Evolutionary conservation across 2,113 vertebrate species (phyloP).

Genomic region (Etia nguti): DNA sequence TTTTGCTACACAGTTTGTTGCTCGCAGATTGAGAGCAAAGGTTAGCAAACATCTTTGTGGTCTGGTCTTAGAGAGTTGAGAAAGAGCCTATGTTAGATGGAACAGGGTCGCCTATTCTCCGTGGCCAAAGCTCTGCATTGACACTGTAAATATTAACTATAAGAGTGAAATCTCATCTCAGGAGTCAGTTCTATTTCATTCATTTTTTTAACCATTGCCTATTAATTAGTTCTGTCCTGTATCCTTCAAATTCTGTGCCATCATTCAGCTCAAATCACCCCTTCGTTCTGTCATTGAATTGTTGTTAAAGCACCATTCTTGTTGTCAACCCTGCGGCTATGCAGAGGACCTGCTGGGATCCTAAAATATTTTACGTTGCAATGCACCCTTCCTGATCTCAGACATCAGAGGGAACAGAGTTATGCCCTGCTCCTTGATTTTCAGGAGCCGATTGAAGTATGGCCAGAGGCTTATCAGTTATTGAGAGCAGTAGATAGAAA

Average conservation of each 20-base stretch:
- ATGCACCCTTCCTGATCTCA: background rate
- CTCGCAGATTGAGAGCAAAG: background rate
- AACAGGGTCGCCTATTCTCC: background rate
- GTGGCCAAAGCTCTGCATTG: background rate
- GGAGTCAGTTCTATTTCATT: background rate
- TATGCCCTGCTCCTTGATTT: background rate
- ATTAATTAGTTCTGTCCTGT: background rate
- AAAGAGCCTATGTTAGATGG: background rate
- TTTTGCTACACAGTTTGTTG: background rate
- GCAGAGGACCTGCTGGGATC: background rate
- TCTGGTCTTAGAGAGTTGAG: background rate
- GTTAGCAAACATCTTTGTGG: background rate
- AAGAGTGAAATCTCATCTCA: background rate
- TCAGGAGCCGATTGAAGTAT: slow-evolving; percentile 26
- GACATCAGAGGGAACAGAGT: background rate
- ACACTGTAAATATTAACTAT: background rate
- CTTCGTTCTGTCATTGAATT: background rate
- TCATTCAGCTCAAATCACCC: background rate
- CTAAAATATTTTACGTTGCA: background rate
- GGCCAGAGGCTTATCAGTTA: slow-evolving; percentile 31
- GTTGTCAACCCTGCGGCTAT: background rate
- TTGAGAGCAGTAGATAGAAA: slow-evolving; percentile 33
- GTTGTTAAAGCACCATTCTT: background rate
- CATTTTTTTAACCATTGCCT: background rate
- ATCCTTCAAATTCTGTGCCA: background rate